Conservation (phyloP, 2,888 invertebrate species). For the Meta bourneti region DNA sequence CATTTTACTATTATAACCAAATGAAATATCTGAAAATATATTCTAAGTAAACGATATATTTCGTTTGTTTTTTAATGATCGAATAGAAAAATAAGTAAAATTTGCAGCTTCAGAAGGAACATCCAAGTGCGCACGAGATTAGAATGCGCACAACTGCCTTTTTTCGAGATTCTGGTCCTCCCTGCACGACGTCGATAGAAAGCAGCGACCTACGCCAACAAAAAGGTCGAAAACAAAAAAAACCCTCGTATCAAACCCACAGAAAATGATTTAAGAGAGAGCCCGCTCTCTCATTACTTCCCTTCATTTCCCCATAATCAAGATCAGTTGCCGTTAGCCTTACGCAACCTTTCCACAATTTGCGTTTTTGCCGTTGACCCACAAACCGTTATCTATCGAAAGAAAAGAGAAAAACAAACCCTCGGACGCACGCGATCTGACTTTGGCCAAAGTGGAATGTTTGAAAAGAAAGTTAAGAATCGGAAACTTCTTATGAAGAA, state of each 20-base stretch:
- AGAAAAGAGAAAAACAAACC: neutral
- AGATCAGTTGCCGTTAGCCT: slow-evolving; percentile 29
- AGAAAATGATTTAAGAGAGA: neutral
- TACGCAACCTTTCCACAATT: slow-evolving; percentile 18
- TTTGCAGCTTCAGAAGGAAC: too few relatives aligned
- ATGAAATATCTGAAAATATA: too few relatives aligned
- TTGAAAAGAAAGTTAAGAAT: slow-evolving; percentile 10
- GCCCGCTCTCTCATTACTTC: slow-evolving; percentile 19
- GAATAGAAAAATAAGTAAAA: too few relatives aligned
- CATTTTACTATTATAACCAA: too few relatives aligned
- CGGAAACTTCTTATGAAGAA: neutral
- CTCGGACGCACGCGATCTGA: slow-evolving; percentile 25
- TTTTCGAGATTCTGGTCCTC: too few relatives aligned
- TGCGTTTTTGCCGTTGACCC: slow-evolving; percentile 42
- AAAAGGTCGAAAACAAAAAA: too few relatives aligned
- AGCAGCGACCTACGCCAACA: too few relatives aligned
- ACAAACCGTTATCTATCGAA: slow-evolving; percentile 37
- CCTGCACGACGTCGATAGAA: too few relatives aligned
- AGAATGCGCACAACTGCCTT: too few relatives aligned
- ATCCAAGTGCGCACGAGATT: too few relatives aligned
- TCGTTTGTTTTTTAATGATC: too few relatives aligned
- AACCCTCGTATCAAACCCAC: neutral
- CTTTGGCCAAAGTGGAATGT: neutral
- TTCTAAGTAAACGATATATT: too few relatives aligned
- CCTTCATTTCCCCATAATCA: neutral